Percentiles rank a stretch among this genome's conserved stretches.
These are phyloP conservation scores for Mastigias papua DNA, from an alignment of 30 jellyfish, hydroid and myxozoan genomes.

Conservation along the genomic window DNA sequence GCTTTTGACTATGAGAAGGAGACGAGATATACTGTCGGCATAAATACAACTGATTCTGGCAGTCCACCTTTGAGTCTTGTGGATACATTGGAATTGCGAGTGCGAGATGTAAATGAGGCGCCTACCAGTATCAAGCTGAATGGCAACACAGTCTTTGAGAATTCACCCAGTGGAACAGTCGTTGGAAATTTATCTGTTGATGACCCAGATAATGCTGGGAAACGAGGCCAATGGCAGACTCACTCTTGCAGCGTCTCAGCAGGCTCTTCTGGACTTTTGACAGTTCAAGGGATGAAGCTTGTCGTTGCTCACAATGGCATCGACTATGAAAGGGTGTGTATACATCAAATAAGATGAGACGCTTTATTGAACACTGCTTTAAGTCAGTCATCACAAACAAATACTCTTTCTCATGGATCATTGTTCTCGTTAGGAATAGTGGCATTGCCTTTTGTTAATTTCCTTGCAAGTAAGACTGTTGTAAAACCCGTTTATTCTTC, in stretches of 20 bases:
- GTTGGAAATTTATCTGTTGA: slow-evolving; percentile 73
- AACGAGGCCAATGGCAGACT: slow-evolving; percentile 36
- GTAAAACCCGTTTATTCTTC: too few species aligned
- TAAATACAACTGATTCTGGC: slow-evolving; percentile 78
- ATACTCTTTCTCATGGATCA: too few species aligned
- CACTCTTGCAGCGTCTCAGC: slow-evolving; percentile 62
- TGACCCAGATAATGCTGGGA: slow-evolving; percentile 83
- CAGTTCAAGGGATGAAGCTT: slow-evolving; percentile 53
- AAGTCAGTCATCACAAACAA: too few species aligned
- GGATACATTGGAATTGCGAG: slow-evolving; percentile 61
- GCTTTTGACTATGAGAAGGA: slow-evolving; percentile 50
- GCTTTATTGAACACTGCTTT: too few species aligned
- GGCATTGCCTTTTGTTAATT: too few species aligned
- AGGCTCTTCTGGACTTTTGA: slow-evolving; percentile 46
- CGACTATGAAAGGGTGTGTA: slow-evolving; percentile 80
- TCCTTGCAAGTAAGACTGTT: too few species aligned
- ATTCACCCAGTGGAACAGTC: slow-evolving; percentile 53
- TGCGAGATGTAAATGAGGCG: slow-evolving; percentile 89
- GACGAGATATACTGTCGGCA: slow-evolving; percentile 11
- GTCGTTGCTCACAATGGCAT: slow-evolving; percentile 67
- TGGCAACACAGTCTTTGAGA: slow-evolving; percentile 57
- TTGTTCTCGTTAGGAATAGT: too few species aligned
- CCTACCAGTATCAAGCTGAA: slow-evolving; percentile 72
- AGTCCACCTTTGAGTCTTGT: slow-evolving; percentile 75
- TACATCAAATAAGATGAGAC: neutral